A percentile compares a stretch with the other conserved stretches of the same genome.
Conservation (phyloP, 2,888 invertebrate genomes). For the Folsomia candida region DNA sequence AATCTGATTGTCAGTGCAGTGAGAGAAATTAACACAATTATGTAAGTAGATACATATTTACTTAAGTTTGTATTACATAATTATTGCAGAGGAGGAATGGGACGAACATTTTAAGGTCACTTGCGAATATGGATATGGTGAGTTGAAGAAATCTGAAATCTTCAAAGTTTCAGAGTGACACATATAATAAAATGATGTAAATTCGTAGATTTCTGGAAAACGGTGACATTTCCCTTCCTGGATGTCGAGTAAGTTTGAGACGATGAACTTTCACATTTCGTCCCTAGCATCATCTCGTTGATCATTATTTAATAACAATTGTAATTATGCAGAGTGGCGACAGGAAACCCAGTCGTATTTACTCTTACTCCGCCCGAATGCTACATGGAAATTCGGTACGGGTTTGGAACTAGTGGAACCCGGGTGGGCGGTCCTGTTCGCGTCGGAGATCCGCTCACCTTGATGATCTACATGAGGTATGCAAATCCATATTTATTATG, state of each 20-base stretch:
- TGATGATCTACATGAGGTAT: slow-evolving; percentile 91
- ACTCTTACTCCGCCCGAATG: slow-evolving; percentile 90
- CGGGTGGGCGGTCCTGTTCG: slow-evolving; percentile 84
- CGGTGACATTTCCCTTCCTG: slow-evolving; percentile 88
- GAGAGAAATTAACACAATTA: no score
- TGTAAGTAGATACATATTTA: no score
- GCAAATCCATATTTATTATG: no score
- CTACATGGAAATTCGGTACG: slow-evolving; percentile 91
- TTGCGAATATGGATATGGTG: slow-evolving; percentile 89
- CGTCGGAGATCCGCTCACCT: slow-evolving; percentile 82
- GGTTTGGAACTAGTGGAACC: slow-evolving; percentile 82
- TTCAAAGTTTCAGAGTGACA: no score
- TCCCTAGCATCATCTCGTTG: no score
- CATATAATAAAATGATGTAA: no score
- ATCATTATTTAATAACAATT: slow-evolving; percentile 11
- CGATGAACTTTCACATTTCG: background rate
- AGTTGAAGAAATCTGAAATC: background rate
- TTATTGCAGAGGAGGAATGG: slow-evolving; percentile 90
- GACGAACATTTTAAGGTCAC: slow-evolving; percentile 95
- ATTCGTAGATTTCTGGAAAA: slow-evolving; percentile 81
- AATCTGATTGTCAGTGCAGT: no score
- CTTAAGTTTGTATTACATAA: no score
- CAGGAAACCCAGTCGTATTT: slow-evolving; percentile 90
- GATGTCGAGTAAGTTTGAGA: slow-evolving; percentile 85
- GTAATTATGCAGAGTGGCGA: slow-evolving; percentile 72